Conservation (phyloP, 2,113 vertebrate species). For the Marmota flaviventris region DNA sequence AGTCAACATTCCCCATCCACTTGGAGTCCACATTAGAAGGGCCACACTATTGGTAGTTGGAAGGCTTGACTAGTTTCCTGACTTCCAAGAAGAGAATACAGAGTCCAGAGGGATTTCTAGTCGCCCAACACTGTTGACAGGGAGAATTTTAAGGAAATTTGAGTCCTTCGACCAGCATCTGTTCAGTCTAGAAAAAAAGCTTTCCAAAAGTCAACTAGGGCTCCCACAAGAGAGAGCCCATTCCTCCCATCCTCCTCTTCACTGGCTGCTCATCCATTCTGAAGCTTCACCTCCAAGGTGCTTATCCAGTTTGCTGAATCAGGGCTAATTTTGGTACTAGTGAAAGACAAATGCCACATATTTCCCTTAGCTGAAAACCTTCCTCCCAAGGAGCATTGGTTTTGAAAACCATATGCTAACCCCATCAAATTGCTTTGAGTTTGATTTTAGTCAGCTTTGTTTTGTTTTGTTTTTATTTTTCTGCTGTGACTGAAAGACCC, state of each 20-base stretch:
- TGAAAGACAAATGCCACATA: too few relatives aligned
- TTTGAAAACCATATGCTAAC: not conserved
- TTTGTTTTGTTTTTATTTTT: too few relatives aligned
- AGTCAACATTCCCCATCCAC: not conserved
- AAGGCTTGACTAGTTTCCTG: not conserved
- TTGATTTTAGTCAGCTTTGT: too few relatives aligned
- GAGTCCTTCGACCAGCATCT: not conserved
- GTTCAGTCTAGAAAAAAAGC: not conserved
- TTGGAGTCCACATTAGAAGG: not conserved
- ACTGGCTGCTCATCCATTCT: too few relatives aligned
- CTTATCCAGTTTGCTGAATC: not conserved
- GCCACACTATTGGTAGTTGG: not conserved
- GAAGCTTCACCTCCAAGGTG: rapidly evolving
- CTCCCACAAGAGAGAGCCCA: not conserved
- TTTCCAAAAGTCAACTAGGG: not conserved
- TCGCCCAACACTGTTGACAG: not conserved
- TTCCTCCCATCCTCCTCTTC: not conserved
- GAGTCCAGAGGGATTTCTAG: not conserved
- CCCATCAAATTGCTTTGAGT: not conserved
- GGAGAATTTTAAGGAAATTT: not conserved
- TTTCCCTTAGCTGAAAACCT: not conserved
- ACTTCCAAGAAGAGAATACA: not conserved
- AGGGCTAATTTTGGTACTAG: not conserved
- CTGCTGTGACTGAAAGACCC: too few relatives aligned
- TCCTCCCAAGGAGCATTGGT: too few relatives aligned